These are phyloP conservation scores for Malachius bipustulatus DNA, from an alignment of 2,888 invertebrate species.

Conservation along the genomic window DNA sequence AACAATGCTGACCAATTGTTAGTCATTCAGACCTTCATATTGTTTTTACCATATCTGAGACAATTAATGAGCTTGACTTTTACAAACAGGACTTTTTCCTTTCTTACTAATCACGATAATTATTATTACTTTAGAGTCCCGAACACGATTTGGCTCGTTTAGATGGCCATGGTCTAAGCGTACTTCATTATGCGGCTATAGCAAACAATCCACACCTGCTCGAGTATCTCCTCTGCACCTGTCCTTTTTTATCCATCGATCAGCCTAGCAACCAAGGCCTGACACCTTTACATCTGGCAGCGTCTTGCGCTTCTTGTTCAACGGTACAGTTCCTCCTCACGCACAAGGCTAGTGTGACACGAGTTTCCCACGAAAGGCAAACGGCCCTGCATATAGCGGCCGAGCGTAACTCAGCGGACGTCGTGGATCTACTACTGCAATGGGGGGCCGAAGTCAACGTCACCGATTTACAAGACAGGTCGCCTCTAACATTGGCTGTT, in stretches of 20 bases:
- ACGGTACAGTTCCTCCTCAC: slow-evolving; percentile 36
- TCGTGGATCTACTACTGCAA: slow-evolving; percentile 41
- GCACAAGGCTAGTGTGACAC: slow-evolving; percentile 30
- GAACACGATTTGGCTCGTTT: slow-evolving; percentile 41
- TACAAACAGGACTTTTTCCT: too few species aligned
- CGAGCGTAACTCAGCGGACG: slow-evolving; percentile 42
- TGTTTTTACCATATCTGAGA: too few species aligned
- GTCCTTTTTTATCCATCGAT: slow-evolving; percentile 50
- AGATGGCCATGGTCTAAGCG: slow-evolving; percentile 52
- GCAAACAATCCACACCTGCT: slow-evolving; percentile 52
- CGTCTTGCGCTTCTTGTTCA: slow-evolving; percentile 44
- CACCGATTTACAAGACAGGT: slow-evolving; percentile 36
- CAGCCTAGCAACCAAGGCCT: slow-evolving; percentile 51
- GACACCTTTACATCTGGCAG: slow-evolving; percentile 58
- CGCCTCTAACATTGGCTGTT: slow-evolving; percentile 39
- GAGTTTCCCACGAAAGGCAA: slow-evolving; percentile 34
- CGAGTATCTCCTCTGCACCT: slow-evolving; percentile 34
- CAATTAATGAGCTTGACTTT: slow-evolving; percentile 1
- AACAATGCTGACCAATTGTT: too few species aligned
- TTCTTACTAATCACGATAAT: not conserved
- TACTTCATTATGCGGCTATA: slow-evolving; percentile 62
- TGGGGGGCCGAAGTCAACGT: slow-evolving; percentile 51
- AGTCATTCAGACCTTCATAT: too few species aligned
- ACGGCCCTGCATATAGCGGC: slow-evolving; percentile 53
- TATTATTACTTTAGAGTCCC: slow-evolving; percentile 1